Percentiles rank a stretch among this genome's conserved stretches.
These are phyloP conservation scores for Octonoba sinensis DNA, from an alignment of 2,888 invertebrate genomes.

Conservation along the genomic window DNA sequence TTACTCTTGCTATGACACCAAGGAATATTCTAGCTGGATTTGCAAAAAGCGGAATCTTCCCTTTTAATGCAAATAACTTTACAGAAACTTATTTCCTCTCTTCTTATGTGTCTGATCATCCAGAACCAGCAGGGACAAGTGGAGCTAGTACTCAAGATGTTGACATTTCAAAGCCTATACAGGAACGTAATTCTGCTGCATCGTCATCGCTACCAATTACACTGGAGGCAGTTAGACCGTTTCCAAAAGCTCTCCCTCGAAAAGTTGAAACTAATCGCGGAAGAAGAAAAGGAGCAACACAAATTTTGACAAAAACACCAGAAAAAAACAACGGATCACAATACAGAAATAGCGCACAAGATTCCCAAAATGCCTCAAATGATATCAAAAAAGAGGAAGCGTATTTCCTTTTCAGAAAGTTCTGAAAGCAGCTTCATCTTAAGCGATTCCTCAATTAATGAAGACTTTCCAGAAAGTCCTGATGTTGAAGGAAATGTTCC, in stretches of 20 bases:
- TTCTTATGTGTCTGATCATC: slow-evolving; percentile 4
- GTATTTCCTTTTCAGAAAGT: neutral
- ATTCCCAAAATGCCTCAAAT: neutral
- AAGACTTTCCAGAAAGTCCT: slow-evolving; percentile 4
- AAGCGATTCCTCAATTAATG: neutral
- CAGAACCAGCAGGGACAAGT: neutral
- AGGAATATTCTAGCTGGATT: slow-evolving; percentile 10
- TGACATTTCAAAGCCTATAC: too few species aligned
- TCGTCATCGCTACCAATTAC: neutral
- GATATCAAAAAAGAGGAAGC: neutral
- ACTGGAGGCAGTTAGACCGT: neutral
- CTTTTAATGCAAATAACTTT: slow-evolving; percentile 8
- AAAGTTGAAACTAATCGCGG: neutral
- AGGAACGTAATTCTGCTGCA: too few species aligned
- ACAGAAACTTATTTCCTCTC: neutral
- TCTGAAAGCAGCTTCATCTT: neutral
- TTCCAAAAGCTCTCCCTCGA: slow-evolving; percentile 3
- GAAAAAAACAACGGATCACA: neutral
- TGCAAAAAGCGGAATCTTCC: slow-evolving; percentile 3
- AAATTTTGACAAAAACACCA: neutral
- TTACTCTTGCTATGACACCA: slow-evolving; percentile 4
- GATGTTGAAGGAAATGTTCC: slow-evolving; percentile 1
- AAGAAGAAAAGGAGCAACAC: neutral
- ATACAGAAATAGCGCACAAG: neutral
- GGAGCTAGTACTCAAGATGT: too few species aligned